Percentiles rank a stretch among this genome's conserved stretches.
Conservation (phyloP, 53 echinoderm and acorn worm genomes). For the Echinarachnius parma region DNA sequence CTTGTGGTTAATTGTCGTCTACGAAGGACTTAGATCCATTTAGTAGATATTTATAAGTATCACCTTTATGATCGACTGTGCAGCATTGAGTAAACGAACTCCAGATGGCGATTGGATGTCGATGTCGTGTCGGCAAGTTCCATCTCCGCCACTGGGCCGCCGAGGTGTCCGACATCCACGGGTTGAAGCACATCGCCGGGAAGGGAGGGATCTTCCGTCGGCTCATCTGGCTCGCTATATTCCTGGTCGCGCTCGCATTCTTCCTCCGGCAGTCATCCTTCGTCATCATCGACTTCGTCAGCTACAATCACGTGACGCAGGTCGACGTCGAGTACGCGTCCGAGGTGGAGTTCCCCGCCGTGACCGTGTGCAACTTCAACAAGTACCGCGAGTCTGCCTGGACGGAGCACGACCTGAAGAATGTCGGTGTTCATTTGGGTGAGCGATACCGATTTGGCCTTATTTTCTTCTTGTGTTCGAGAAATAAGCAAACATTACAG, state of each 20-base stretch:
- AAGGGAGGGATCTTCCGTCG: slow-evolving; percentile 53
- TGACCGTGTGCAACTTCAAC: slow-evolving; percentile 81
- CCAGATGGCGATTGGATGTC: no score
- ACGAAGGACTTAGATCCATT: no score
- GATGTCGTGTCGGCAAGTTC: slow-evolving; percentile 10
- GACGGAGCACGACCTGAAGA: slow-evolving; percentile 54
- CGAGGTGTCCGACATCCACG: slow-evolving; percentile 74
- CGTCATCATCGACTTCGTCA: slow-evolving; percentile 31
- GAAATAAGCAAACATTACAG: not conserved
- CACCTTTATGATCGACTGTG: no score
- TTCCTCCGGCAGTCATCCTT: slow-evolving; percentile 32
- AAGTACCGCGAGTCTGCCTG: slow-evolving; percentile 78
- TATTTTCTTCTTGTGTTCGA: not conserved
- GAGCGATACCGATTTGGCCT: not conserved
- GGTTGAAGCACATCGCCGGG: slow-evolving; percentile 64
- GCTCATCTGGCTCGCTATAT: slow-evolving; percentile 51
- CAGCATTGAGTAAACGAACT: no score
- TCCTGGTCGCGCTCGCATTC: slow-evolving; percentile 30
- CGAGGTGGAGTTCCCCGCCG: slow-evolving; percentile 58
- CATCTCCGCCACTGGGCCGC: slow-evolving; percentile 48
- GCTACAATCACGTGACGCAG: slow-evolving; percentile 63
- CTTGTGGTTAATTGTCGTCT: no score
- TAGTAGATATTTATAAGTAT: no score
- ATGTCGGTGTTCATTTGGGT: slow-evolving; percentile 75
- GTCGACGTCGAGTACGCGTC: slow-evolving; percentile 58